A percentile compares a stretch with the other conserved stretches of the same genome.
phyloP scores from a whole-genome alignment of 2,797 vertebrate genomes.

The Gambelia wislizenii region DNA sequence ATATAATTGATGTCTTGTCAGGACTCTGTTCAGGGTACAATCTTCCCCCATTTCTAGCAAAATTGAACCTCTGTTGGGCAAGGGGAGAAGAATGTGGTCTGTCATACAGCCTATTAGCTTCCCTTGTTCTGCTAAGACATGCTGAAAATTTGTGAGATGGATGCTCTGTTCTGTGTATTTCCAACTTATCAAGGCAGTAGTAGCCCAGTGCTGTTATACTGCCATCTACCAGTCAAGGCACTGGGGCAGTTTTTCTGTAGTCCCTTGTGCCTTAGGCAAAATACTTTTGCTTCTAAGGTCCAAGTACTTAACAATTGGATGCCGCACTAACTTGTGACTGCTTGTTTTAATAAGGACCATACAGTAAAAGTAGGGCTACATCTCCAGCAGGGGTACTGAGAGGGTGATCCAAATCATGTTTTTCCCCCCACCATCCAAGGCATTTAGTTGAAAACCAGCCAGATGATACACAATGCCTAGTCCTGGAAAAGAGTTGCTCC shows the following conservation, averaged over 20 bases:
- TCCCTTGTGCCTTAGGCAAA: slow-evolving; percentile 78
- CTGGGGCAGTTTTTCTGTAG: slow-evolving; percentile 61
- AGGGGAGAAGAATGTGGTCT: slow-evolving; percentile 62
- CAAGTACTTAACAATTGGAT: slow-evolving; percentile 66
- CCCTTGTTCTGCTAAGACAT: slow-evolving; percentile 64
- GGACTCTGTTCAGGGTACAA: slow-evolving; percentile 70
- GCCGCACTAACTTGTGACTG: slow-evolving; percentile 66
- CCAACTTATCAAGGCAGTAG: slow-evolving; percentile 58
- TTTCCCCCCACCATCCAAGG: slow-evolving; percentile 57
- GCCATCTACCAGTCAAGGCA: slow-evolving; percentile 56
- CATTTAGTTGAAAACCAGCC: slow-evolving; percentile 64
- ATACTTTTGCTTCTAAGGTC: slow-evolving; percentile 65
- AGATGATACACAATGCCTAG: slow-evolving; percentile 63
- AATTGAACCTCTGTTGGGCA: slow-evolving; percentile 60
- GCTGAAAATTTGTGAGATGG: slow-evolving; percentile 60
- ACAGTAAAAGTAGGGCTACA: slow-evolving; percentile 47
- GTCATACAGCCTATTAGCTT: slow-evolving; percentile 69
- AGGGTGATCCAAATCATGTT: slow-evolving; percentile 52
- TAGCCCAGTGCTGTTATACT: slow-evolving; percentile 59
- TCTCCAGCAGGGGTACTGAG: slow-evolving; percentile 60
- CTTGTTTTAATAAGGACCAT: slow-evolving; percentile 50
- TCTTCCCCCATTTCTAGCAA: slow-evolving; percentile 71
- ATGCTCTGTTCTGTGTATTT: slow-evolving; percentile 57
- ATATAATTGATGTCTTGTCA: slow-evolving; percentile 60
- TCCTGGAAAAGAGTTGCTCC: slow-evolving; percentile 58